Conservation (phyloP, 2,888 invertebrate species). For the Catocala sponsa region DNA sequence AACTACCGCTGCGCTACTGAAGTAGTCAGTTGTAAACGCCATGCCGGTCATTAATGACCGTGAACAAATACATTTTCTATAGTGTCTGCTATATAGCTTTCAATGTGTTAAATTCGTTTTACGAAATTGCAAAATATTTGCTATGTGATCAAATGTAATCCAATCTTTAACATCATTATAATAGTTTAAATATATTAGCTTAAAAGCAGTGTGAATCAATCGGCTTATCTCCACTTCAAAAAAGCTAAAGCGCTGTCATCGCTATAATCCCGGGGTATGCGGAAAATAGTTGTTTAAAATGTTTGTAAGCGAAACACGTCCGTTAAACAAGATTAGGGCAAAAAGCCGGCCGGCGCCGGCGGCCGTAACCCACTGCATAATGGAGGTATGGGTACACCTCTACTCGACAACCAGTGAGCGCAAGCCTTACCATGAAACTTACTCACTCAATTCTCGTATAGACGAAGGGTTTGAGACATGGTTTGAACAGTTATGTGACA, state of each 20-base stretch:
- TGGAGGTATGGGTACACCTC: conserved; percentile 53
- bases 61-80: too few relatives aligned
- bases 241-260: conserved; percentile 52
- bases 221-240: conserved; percentile 28
- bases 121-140: too few relatives aligned
- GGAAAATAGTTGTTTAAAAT: conserved; percentile 61
- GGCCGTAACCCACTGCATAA: conserved; percentile 66
- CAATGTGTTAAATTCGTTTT: too few relatives aligned
- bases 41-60: too few relatives aligned
- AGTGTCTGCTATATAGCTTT: too few relatives aligned
- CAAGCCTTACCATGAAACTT: conserved; percentile 13
- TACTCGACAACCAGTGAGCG: conserved; percentile 41
- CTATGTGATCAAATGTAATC: too few relatives aligned
- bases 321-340: conserved; percentile 64
- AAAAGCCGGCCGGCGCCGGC: conserved; percentile 57
- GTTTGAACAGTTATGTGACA: neutral
- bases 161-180: too few relatives aligned
- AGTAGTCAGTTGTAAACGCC: too few relatives aligned
- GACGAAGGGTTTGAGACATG: neutral
- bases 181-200: too few relatives aligned
- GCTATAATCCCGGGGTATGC: conserved; percentile 41
- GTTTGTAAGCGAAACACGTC: conserved; percentile 64
- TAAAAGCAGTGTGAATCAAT: conserved; percentile 22
- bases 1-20: too few relatives aligned
- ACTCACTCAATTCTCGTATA: conserved; percentile 39